A percentile compares a stretch with the other conserved stretches of the same genome.
Evolutionary conservation across 1,140 invertebrate genomes (phyloP).

Genomic region (Drosophila equinoxialis): DNA sequence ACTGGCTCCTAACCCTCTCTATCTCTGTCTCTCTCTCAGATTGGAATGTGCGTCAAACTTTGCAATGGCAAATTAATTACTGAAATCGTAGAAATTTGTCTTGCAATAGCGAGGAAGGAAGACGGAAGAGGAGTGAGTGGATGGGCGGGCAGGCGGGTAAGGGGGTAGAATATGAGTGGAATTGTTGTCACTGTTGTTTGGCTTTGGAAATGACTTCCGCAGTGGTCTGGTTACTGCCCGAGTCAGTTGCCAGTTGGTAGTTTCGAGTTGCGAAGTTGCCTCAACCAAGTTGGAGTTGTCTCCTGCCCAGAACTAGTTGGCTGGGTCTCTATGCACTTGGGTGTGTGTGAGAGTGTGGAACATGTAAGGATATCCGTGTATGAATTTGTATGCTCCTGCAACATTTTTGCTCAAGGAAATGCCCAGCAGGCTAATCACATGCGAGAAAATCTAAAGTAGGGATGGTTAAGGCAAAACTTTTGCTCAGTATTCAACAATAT

Average conservation of each 20-base stretch:
- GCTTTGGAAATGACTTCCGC: conserved; percentile 72
- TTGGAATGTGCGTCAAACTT: conserved; percentile 55
- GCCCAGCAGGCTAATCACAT: conserved; percentile 58
- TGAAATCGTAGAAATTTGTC: conserved; percentile 81
- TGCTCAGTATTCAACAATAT: conserved; percentile 67
- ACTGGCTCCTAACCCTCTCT: conserved; percentile 18
- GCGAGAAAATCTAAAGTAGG: conserved; percentile 14
- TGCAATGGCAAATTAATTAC: conserved; percentile 80
- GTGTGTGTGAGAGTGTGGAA: conserved; percentile 5
- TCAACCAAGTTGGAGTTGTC: conserved; percentile 2
- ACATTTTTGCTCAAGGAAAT: conserved; percentile 73
- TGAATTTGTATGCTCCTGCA: conserved; percentile 71
- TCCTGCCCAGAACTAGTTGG: no score
- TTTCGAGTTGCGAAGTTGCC: conserved; percentile 47
- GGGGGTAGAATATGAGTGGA: background rate
- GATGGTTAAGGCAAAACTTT: conserved; percentile 51
- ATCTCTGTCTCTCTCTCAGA: background rate
- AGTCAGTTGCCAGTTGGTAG: conserved; percentile 23
- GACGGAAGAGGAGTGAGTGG: background rate
- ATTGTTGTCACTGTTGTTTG: conserved; percentile 66
- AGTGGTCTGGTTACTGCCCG: conserved; percentile 33
- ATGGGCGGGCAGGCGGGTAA: no score
- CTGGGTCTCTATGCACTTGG: no score
- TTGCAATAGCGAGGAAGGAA: conserved; percentile 38
- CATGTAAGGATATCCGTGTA: conserved; percentile 75